These are phyloP conservation scores for Peromyscus attwateri DNA, from an alignment of 2,797 vertebrate species.

Conservation along the genomic window DNA sequence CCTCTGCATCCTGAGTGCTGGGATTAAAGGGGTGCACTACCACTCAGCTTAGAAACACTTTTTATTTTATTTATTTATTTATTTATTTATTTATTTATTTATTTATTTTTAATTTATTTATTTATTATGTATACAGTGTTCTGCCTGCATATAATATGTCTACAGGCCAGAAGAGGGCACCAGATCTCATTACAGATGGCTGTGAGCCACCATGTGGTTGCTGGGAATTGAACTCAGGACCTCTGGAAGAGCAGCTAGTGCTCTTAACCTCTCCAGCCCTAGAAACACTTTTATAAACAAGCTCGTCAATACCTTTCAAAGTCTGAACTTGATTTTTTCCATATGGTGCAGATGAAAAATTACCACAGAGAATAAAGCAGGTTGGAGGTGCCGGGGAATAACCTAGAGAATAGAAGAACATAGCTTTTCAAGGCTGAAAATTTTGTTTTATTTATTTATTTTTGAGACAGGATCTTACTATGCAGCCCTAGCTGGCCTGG, in stretches of 20 bases:
- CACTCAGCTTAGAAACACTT: not conserved
- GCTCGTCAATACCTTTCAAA: conserved; percentile 92
- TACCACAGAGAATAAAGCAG: conserved; percentile 98
- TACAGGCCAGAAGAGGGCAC: too few relatives aligned
- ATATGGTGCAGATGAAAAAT: conserved; percentile 96
- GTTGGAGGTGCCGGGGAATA: conserved; percentile 97
- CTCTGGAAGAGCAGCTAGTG: too few relatives aligned
- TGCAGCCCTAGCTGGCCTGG: not conserved
- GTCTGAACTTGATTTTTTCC: conserved; percentile 95
- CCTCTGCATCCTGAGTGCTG: not conserved
- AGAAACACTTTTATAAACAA: conserved; percentile 4
- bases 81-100: too few relatives aligned
- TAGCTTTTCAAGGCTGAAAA: conserved; percentile 31
- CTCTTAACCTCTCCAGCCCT: too few relatives aligned
- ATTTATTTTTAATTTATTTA: too few relatives aligned
- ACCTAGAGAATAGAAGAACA: conserved; percentile 87
- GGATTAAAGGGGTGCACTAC: not conserved
- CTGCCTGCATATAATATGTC: too few relatives aligned
- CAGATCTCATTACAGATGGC: too few relatives aligned
- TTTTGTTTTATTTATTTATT: not conserved
- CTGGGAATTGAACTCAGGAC: too few relatives aligned
- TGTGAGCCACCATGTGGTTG: too few relatives aligned
- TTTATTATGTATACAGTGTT: too few relatives aligned
- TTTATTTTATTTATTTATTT: too few relatives aligned
- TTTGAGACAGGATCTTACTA: not conserved